Evolutionary conservation across 2,888 invertebrate genomes (phyloP).

Genomic region (Tachina lurida): DNA sequence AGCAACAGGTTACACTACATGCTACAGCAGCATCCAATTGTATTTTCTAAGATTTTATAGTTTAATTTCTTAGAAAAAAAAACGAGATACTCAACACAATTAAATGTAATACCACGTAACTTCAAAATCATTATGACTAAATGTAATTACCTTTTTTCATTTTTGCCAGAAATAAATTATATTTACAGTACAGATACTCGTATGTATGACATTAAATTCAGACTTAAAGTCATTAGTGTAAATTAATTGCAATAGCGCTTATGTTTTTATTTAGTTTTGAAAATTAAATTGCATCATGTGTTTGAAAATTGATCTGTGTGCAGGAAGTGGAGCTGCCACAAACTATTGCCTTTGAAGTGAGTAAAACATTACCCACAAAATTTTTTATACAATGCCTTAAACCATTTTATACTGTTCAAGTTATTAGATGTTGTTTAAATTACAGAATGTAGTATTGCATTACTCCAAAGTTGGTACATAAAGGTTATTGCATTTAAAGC

Average conservation of each 20-base stretch:
- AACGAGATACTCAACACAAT: slow-evolving; percentile 17
- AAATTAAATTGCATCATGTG: no score
- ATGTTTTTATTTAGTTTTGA: not conserved
- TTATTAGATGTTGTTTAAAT: no score
- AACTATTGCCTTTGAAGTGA: no score
- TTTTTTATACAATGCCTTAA: no score
- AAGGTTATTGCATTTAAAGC: no score
- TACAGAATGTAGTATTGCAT: no score
- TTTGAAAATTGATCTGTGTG: no score
- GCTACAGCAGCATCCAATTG: not conserved
- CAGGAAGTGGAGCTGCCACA: no score
- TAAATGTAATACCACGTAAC: slow-evolving; percentile 13
- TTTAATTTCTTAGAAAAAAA: slow-evolving; percentile 51
- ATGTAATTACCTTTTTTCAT: slow-evolving; percentile 29
- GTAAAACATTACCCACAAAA: no score
- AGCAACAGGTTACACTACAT: slow-evolving; percentile 49
- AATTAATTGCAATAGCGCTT: slow-evolving; percentile 22
- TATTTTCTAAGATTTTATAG: slow-evolving; percentile 43
- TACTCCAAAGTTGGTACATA: no score
- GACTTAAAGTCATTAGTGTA: slow-evolving; percentile 28
- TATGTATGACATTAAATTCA: slow-evolving; percentile 4
- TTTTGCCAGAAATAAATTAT: slow-evolving; percentile 28
- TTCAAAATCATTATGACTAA: slow-evolving; percentile 32
- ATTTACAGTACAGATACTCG: slow-evolving; percentile 6
- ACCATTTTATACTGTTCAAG: no score